Evolutionary conservation across 2,888 invertebrate genomes (phyloP).

Genomic region (Hanleya hanleyi): DNA sequence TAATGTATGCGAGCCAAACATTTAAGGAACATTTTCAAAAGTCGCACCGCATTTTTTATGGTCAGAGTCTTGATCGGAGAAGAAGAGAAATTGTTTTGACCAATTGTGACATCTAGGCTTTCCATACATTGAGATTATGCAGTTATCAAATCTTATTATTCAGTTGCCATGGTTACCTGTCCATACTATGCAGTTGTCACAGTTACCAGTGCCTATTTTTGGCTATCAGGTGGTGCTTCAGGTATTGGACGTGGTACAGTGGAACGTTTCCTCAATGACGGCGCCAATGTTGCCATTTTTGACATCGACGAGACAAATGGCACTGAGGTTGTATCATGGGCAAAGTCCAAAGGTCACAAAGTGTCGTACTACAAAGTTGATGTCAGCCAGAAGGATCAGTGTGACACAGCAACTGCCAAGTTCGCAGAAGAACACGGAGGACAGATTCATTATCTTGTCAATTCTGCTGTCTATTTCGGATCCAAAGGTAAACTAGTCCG

Average conservation of each 20-base stretch:
- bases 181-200: too few species aligned
- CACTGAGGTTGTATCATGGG: background rate
- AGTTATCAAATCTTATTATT: too few species aligned
- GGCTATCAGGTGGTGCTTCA: conserved; percentile 2
- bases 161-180: too few species aligned
- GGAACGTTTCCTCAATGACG: background rate
- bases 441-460: conserved; percentile 15
- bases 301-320: background rate
- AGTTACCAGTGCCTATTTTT: too few species aligned
- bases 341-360: background rate
- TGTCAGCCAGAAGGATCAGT: background rate
- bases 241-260: background rate
- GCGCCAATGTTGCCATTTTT: background rate
- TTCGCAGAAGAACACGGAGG: conserved; percentile 2
- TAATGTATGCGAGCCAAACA: too few species aligned
- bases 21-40: too few species aligned
- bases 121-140: too few species aligned
- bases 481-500: conserved; percentile 22
- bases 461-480: conserved; percentile 19
- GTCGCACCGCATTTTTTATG: too few species aligned
- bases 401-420: background rate
- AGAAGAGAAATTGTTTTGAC: too few species aligned
- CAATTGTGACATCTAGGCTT: too few species aligned
- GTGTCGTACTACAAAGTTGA: background rate
- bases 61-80: too few species aligned